Evolutionary conservation across 2,113 vertebrate species (phyloP), one percentile per base, ranked within the genome.

Genomic region (Empidonax alnorum): DNA sequence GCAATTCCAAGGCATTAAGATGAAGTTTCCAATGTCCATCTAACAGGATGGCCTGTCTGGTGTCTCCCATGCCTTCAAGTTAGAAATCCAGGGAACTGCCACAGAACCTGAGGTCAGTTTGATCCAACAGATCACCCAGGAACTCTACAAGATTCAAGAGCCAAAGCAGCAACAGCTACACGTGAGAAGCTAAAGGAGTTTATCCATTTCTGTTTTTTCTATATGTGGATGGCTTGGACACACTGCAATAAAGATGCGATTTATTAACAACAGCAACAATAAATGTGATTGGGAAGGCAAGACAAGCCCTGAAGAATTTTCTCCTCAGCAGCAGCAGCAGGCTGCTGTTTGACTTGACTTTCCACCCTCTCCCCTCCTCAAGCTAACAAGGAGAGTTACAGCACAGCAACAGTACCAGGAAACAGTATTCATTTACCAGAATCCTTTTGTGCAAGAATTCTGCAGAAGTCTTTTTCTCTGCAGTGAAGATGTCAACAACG

Each of bases 151-250:
- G 42, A 44, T 10, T 41, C 4, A 8, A 72, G 37, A 20, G 20
- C 27, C n/a, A 10, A 19, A 5, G 33, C 56, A 95, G 31, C 59
- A 87, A 12, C 63, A 81, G 49, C 53, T 52, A 25, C 44, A 18
- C 1, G 13, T 73, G 44, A 53, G 33, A 56, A 50, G 20, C 33
- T 65, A 10, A 8, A 42, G 16, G 15, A 67, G 20, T 53, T 75
- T 21, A 49, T n/a, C 41, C 27, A 33, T 6, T 92, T 72, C 14
- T 71, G 23, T 18, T 53, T 84, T 12, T 13, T 59, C 73, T 63
- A 39, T 4, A 3, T 6, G 35, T 2, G 14, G 33, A 4, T 0
- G 5, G 61, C 19, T 55, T 2, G 4, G 31, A 49, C 56, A 19
- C 13, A 14, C 31, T 10, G 69, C 9, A 66, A 41, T 50, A 52